Base-by-base conservation (phyloP, 2,113 vertebrate genomes). In the Crotophaga sulcirostris region DNA sequence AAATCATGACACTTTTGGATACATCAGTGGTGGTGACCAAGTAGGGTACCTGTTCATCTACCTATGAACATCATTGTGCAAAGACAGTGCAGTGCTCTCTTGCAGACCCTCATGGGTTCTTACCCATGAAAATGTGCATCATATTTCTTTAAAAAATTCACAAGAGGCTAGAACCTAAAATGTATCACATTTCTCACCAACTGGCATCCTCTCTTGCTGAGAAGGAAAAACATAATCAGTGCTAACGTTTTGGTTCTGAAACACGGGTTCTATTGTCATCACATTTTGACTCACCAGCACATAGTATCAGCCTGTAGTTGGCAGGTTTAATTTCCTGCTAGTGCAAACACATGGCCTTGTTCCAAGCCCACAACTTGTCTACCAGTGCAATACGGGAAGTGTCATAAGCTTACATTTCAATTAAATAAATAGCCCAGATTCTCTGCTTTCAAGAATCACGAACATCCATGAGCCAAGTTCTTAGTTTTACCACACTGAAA, bases 211-310 rank as follows among this genome's bases (percentile, higher is more conserved):
- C 68, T 70, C 91, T 45, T 85, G 90, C 74, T 60, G 81, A 91
- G 26, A 59, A 47, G 47, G 26, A 42, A 68, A 87, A 81, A 58
- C 51, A 88, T 31, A 33, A 75, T 38, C 28, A 75, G 51, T 16
- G 66, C 33, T 84, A 87, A 91, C 6, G 47, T 55, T 74, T 88
- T 67, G 38, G 67, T 87, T 69, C 83, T 40, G 76, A 84, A 84
- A 55, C 83, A 67, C 7, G 2, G 86, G 29, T 92, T 55, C 91
- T 72, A 59, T 88, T 95, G 89, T 93, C 94, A 91, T 47, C 92
- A 78, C 70, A 83, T 73, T 69, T 96, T 94, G 94, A 92, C 54
- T 94, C 81, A 87, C 49, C 77, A 73, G 62, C 44, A 54, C 44
- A 16, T 8, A 84, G 62, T 3, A 72, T 25, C 60, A 78, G 62